Conservation (phyloP, 2,888 invertebrate genomes). For the Standfussiana lucernea region DNA sequence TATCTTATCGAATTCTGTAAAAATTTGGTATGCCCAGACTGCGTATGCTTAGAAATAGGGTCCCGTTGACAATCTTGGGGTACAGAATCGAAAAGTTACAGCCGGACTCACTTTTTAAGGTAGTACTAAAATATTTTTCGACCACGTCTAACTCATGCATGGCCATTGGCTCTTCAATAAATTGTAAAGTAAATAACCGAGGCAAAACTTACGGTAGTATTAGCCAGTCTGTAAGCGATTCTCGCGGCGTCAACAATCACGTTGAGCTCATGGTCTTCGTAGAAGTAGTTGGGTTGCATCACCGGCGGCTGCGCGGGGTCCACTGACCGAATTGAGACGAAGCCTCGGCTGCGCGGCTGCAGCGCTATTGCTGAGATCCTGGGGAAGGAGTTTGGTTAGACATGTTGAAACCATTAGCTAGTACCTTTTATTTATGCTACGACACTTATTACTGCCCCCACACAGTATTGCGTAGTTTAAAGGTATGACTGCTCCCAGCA, state of each 20-base stretch:
- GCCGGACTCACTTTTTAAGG: neutral
- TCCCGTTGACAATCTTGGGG: neutral
- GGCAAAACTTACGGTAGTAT: slow-evolving; percentile 84
- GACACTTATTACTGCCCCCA: too few species aligned
- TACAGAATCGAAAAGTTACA: neutral
- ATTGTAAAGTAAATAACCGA: neutral
- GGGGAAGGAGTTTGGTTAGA: slow-evolving; percentile 21
- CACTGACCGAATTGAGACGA: slow-evolving; percentile 91
- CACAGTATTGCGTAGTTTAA: too few species aligned
- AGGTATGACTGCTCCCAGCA: too few species aligned
- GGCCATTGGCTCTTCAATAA: neutral
- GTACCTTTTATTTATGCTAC: neutral
- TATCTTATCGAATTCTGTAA: too few species aligned
- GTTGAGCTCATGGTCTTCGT: slow-evolving; percentile 92
- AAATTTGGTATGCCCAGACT: too few species aligned
- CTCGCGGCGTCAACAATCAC: slow-evolving; percentile 92
- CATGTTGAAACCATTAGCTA: neutral
- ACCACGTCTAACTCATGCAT: neutral
- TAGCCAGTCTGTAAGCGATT: slow-evolving; percentile 90
- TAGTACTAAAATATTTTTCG: neutral
- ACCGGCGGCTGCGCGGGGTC: slow-evolving; percentile 93
- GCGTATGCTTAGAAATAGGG: neutral
- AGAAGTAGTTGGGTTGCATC: slow-evolving; percentile 95
- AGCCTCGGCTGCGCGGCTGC: slow-evolving; percentile 93
- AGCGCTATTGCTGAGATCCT: slow-evolving; percentile 91